Evolutionary conservation across 2,888 invertebrate species (phyloP).

Genomic region (Orthosia incerta): DNA sequence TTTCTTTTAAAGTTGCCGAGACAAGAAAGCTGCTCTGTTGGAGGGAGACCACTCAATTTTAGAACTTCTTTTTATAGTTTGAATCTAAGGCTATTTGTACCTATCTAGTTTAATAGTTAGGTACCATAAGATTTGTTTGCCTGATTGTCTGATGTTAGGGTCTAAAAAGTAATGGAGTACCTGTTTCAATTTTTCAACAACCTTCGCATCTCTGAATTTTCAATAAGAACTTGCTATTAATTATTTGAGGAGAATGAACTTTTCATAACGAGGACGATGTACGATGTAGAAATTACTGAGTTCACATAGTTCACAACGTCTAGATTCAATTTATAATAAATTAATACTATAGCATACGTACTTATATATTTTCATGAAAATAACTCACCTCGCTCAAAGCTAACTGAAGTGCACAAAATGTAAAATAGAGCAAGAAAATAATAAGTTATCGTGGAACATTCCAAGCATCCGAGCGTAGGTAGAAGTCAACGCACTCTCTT

Average conservation of each 20-base stretch:
- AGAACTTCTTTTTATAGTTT: conserved; percentile 1
- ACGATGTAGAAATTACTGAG: conserved; percentile 24
- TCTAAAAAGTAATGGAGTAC: not conserved
- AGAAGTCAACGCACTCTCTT: conserved; percentile 88
- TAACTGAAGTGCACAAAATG: conserved; percentile 48
- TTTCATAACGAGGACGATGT: conserved; percentile 29
- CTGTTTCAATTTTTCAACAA: not conserved
- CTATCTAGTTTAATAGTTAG: not conserved
- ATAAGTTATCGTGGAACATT: conserved; percentile 56
- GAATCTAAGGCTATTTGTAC: not conserved
- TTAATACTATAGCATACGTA: conserved; percentile 13
- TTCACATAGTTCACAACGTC: conserved; percentile 7
- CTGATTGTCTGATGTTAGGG: not conserved
- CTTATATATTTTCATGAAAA: conserved; percentile 44
- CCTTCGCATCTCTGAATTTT: not conserved
- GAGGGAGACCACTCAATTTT: not conserved
- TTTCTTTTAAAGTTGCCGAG: conserved; percentile 33
- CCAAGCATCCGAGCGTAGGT: conserved; percentile 67
- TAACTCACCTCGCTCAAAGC: conserved; percentile 42
- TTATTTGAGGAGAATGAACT: conserved; percentile 1
- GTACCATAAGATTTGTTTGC: not conserved
- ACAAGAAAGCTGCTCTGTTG: conserved; percentile 2
- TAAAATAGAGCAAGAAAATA: conserved; percentile 61
- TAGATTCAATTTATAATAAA: conserved; percentile 37
- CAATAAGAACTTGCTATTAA: not conserved